Percentiles rank a stretch among this genome's conserved stretches.
Conservation (phyloP, 2,113 vertebrate genomes). For the Blennius ocellaris region DNA sequence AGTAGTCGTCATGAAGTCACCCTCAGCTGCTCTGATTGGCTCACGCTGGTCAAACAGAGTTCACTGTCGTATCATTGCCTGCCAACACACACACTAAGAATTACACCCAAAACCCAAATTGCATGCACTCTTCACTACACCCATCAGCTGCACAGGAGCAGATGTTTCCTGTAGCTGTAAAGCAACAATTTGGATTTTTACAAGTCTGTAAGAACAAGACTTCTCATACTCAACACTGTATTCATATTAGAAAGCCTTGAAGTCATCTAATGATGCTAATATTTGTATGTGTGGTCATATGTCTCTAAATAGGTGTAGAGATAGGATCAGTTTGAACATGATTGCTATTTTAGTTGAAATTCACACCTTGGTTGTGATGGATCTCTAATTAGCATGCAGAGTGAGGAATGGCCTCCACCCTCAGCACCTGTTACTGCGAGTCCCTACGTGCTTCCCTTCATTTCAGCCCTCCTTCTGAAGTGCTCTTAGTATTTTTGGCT, state of each 20-base stretch:
- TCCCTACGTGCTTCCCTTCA: slow-evolving; percentile 10
- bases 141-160: slow-evolving; percentile 6
- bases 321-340: slow-evolving; percentile 23
- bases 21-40: slow-evolving; percentile 24
- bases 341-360: slow-evolving; percentile 19
- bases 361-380: slow-evolving; percentile 32
- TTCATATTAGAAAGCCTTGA: not conserved
- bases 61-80: slow-evolving; percentile 15
- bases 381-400: slow-evolving; percentile 43
- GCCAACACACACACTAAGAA: slow-evolving; percentile 8
- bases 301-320: not conserved
- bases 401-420: slow-evolving; percentile 31
- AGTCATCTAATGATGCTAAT: not conserved
- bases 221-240: not conserved
- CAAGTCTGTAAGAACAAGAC: not conserved
- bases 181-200: not conserved
- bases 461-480: not conserved
- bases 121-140: slow-evolving; percentile 7
- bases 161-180: slow-evolving; percentile 1
- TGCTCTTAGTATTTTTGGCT: not conserved
- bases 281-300: not conserved
- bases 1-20: slow-evolving; percentile 23
- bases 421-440: slow-evolving; percentile 41
- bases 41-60: slow-evolving; percentile 45
- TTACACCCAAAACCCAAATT: not conserved